phyloP scores from a whole-genome alignment of 2,113 vertebrate genomes.

The Carassius gibelio region DNA sequence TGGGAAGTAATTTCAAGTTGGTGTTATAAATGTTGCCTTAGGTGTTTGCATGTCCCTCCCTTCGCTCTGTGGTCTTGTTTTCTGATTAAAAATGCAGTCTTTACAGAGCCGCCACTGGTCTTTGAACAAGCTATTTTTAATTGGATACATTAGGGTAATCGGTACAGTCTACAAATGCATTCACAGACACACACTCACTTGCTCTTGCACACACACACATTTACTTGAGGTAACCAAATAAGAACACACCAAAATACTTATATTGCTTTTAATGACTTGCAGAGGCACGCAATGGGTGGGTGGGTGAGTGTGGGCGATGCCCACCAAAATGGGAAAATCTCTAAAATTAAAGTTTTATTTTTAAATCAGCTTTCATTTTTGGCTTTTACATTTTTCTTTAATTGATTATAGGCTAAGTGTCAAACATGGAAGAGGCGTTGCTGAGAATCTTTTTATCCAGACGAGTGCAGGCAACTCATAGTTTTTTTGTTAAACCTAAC shows the following conservation, averaged over 20 bases:
- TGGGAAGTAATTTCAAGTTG: conserved; percentile 26
- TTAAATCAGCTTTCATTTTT: background rate
- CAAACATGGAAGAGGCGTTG: background rate
- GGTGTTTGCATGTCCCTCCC: conserved; percentile 42
- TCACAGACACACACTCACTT: background rate
- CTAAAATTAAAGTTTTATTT: conserved; percentile 3
- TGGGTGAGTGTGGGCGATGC: background rate
- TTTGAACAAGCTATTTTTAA: conserved; percentile 57
- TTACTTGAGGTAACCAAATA: background rate
- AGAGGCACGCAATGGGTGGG: background rate
- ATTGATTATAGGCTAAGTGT: background rate
- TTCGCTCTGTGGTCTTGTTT: conserved; percentile 37
- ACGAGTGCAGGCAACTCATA: background rate
- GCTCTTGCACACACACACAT: background rate
- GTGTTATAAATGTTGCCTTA: conserved; percentile 44
- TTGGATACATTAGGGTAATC: conserved; percentile 52
- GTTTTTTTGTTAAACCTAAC: background rate
- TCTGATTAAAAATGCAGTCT: conserved; percentile 55
- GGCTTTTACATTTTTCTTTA: background rate
- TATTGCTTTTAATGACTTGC: background rate
- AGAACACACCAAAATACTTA: background rate
- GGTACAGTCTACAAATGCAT: conserved; percentile 32
- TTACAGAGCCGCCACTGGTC: conserved; percentile 44
- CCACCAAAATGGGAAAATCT: background rate
- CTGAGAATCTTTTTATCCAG: background rate